phyloP scores from a whole-genome alignment of 2,113 vertebrate species.

The Dasyprocta punctata region DNA sequence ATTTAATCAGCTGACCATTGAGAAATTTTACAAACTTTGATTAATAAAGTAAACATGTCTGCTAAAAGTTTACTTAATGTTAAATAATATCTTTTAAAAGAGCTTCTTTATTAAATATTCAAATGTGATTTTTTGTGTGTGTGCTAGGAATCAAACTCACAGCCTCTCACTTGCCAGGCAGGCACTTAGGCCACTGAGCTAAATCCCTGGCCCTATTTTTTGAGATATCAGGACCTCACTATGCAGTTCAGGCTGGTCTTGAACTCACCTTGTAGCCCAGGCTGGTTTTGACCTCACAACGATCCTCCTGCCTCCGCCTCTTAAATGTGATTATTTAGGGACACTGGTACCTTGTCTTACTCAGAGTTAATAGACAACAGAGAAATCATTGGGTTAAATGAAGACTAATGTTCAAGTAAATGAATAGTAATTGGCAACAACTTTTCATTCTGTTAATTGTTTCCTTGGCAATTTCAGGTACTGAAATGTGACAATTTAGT shows the following conservation, averaged over 20 bases:
- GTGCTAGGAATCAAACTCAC: no score
- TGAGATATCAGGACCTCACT: no score
- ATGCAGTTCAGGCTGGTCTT: no score
- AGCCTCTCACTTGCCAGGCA: no score
- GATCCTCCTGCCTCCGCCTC: no score
- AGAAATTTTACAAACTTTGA: neutral
- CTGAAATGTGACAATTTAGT: neutral
- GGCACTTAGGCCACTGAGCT: no score
- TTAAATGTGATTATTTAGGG: neutral
- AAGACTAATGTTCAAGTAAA: constrained; percentile 57
- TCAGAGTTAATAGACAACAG: constrained; percentile 34
- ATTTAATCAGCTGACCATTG: neutral
- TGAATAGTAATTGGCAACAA: constrained; percentile 57
- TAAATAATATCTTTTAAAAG: constrained; percentile 10
- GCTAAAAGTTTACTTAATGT: neutral
- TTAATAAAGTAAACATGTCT: neutral
- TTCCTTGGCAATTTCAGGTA: constrained; percentile 31
- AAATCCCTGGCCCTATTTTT: no score
- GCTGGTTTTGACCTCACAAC: no score
- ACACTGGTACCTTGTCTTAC: neutral
- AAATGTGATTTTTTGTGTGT: neutral
- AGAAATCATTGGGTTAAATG: constrained; percentile 49
- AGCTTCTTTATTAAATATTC: constrained; percentile 29
- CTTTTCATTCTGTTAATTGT: constrained; percentile 55
- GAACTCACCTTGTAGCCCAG: no score